Base-by-base conservation (phyloP, 1,140 invertebrate genomes). In the Diorhabda sublineata region DNA sequence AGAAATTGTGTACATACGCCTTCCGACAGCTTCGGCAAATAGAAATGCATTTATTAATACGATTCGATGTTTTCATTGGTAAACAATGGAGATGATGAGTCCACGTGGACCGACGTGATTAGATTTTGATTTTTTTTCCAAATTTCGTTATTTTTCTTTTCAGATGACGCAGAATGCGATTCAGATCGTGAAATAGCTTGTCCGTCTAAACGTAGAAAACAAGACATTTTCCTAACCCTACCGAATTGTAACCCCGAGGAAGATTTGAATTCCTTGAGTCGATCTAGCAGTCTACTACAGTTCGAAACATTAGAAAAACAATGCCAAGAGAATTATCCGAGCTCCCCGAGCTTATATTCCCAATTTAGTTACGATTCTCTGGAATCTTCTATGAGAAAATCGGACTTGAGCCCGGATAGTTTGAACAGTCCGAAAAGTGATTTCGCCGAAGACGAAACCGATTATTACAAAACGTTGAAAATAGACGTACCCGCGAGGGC, bases 151-250 rank as follows among this genome's bases (percentile, higher is more conserved):
- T 66, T 43, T 58, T 66, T 67, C 67, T 43, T 67, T 78, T 2
- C 72, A 84, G 84, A 85, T 77, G 77, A 81, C 64, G 70, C 81
- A 41, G 88, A 88, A 71, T 86, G 85, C 68, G 87, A 87, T 6
- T 92, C 90, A 58, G 91, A 93, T 76, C 85, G 91, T 64, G 91
- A 93, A 79, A 87, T 90, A 68, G 88, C 89, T 42, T 92, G 91
- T 74, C 91, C 92, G 45, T 88, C 91, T 58, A 93, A 93, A 78
- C 84, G 91, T n/a, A 84, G 91, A 42, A 85, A 90, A 42, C 87
- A 87, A 69, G 85, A 87, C 56, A 68, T 57, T 75, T 70, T 76
- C 68, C 70, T 81, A 76, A 61, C 52, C 73, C 45, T 83, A 79
- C 44, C 80, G 81, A 70, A 81, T 81, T 26, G 26, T 26, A n/a